phyloP scores from a whole-genome alignment of 2,113 vertebrate species.

The Plestiodon gilberti region DNA sequence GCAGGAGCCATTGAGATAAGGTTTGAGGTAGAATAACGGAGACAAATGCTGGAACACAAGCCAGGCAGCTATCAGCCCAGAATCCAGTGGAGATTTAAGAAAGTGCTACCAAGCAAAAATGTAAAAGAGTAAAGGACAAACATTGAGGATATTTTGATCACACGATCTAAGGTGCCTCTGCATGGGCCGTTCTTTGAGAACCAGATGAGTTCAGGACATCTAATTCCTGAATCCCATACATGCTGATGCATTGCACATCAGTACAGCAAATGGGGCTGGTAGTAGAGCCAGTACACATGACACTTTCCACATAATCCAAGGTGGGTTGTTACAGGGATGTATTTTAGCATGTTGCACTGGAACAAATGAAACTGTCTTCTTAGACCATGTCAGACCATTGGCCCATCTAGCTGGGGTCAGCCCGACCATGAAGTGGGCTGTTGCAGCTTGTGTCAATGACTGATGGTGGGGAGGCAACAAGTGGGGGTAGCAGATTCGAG shows the following conservation, averaged over 20 bases:
- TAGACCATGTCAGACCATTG: too few species aligned
- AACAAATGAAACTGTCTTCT: background rate
- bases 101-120: background rate
- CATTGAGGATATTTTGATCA: background rate
- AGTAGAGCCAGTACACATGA: background rate
- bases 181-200: background rate
- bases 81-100: conserved; percentile 34
- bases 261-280: background rate
- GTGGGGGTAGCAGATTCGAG: too few species aligned
- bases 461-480: too few species aligned
- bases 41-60: background rate
- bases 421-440: too few species aligned
- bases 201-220: background rate
- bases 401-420: too few species aligned
- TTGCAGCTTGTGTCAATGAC: too few species aligned
- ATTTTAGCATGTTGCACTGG: background rate
- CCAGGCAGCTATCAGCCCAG: conserved; percentile 17
- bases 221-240: background rate
- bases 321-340: background rate
- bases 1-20: background rate
- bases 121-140: background rate
- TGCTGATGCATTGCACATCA: background rate
- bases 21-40: background rate
- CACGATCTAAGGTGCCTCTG: background rate
- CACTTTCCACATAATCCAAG: background rate